phyloP scores from a whole-genome alignment of 2,113 vertebrate genomes.

The Alces alces region DNA sequence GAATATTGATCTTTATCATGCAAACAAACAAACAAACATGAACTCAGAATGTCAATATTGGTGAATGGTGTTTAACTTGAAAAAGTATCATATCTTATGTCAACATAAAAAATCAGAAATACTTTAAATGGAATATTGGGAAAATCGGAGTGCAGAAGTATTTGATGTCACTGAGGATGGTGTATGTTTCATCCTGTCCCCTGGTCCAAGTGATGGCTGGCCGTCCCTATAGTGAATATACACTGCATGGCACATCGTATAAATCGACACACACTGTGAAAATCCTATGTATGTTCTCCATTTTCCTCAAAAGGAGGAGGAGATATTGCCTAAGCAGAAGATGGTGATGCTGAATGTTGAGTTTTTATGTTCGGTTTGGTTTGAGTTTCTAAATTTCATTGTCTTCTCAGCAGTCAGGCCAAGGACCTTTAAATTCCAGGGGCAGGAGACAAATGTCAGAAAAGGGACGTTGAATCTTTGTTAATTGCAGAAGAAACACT shows the following conservation, averaged over 20 bases:
- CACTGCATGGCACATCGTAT: fast-evolving
- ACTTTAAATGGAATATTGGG: not conserved
- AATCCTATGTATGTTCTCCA: not conserved
- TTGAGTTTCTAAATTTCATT: not conserved
- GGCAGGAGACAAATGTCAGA: not conserved
- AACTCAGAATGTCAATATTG: not conserved
- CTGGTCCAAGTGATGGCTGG: not conserved
- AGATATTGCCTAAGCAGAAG: not conserved
- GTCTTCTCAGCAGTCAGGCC: not conserved
- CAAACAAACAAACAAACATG: not conserved
- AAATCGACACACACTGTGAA: not conserved
- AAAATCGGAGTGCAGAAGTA: not conserved
- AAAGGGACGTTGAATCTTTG: not conserved
- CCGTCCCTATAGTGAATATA: not conserved
- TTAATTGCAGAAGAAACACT: not conserved
- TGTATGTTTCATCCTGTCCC: not conserved
- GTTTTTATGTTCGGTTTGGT: not conserved
- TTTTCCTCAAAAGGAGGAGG: not conserved
- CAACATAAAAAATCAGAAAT: not conserved
- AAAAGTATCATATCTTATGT: not conserved
- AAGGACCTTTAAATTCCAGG: not conserved
- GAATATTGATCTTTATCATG: not conserved
- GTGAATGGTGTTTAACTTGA: not conserved
- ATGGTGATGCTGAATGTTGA: not conserved
- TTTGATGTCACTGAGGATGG: not conserved